Evolutionary conservation across 2,113 vertebrate species (phyloP).

Genomic region (Alouatta palliata): DNA sequence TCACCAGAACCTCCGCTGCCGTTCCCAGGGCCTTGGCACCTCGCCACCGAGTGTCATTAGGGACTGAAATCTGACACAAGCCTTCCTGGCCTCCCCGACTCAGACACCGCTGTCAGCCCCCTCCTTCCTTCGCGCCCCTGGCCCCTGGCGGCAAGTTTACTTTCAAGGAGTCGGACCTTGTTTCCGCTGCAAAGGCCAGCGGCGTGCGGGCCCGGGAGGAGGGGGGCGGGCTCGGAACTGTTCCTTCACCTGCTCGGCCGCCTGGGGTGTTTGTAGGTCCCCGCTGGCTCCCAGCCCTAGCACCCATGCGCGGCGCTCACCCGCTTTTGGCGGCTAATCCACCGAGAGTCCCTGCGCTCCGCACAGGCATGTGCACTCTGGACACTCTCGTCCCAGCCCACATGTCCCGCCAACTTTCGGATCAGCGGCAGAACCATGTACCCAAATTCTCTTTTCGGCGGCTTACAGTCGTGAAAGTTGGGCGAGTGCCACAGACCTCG

Average conservation of each 20-base stretch:
- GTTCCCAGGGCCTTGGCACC: conserved; percentile 77
- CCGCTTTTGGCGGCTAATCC: not conserved
- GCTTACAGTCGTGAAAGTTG: not conserved
- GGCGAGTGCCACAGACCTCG: not conserved
- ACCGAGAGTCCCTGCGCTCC: not conserved
- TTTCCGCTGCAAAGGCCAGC: conserved; percentile 55
- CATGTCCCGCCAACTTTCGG: conserved; percentile 30
- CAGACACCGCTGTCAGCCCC: conserved; percentile 31
- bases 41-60: conserved; percentile 78
- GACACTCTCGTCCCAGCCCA: not conserved
- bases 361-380: not conserved
- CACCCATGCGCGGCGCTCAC: not conserved
- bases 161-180: conserved; percentile 78
- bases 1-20: not conserved
- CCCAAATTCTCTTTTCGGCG: not conserved
- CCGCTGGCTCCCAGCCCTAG: not conserved
- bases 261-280: not conserved
- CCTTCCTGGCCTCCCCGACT: conserved; percentile 59
- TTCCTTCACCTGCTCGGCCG: conserved; percentile 20
- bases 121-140: conserved; percentile 14
- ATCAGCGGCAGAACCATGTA: not conserved
- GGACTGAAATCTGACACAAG: conserved; percentile 81
- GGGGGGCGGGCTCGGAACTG: not conserved
- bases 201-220: not conserved
- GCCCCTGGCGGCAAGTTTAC: conserved; percentile 76